Evolutionary conservation across 2,113 vertebrate genomes (phyloP).

Genomic region (Poeciliopsis occidentalis): DNA sequence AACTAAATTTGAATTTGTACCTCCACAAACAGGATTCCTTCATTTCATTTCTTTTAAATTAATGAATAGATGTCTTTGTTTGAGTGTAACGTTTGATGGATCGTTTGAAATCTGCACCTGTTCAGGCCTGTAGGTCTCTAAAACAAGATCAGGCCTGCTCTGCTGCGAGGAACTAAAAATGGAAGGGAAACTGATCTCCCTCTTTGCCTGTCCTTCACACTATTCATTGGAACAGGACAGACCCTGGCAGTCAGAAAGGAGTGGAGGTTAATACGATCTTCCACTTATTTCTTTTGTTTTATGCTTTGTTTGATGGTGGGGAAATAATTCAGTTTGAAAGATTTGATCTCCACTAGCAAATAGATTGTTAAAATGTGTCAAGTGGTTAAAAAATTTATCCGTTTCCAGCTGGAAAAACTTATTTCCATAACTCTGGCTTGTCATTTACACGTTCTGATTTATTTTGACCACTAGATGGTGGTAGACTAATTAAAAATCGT

Average conservation of each 20-base stretch:
- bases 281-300: not conserved
- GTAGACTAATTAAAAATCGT: not conserved
- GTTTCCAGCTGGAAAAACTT: not conserved
- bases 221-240: not conserved
- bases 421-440: not conserved
- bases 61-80: not conserved
- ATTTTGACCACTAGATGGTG: not conserved
- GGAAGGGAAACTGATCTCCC: constrained; percentile 60
- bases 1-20: not conserved
- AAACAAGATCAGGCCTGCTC: constrained; percentile 35
- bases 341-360: not conserved
- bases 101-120: constrained; percentile 47
- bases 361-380: not conserved
- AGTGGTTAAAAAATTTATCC: not conserved
- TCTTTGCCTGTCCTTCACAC: constrained; percentile 5
- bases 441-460: not conserved
- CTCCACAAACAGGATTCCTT: not conserved
- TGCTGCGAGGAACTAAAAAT: constrained; percentile 64
- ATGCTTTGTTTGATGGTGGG: not conserved
- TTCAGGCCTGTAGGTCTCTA: constrained; percentile 36
- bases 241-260: constrained; percentile 1
- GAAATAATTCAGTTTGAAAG: not conserved
- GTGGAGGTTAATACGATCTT: not conserved
- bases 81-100: not conserved
- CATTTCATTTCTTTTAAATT: not conserved